A percentile compares a stretch with the other conserved stretches of the same genome.
These are phyloP conservation scores for Archips xylosteana DNA, from an alignment of 2,888 invertebrate genomes.

Conservation along the genomic window DNA sequence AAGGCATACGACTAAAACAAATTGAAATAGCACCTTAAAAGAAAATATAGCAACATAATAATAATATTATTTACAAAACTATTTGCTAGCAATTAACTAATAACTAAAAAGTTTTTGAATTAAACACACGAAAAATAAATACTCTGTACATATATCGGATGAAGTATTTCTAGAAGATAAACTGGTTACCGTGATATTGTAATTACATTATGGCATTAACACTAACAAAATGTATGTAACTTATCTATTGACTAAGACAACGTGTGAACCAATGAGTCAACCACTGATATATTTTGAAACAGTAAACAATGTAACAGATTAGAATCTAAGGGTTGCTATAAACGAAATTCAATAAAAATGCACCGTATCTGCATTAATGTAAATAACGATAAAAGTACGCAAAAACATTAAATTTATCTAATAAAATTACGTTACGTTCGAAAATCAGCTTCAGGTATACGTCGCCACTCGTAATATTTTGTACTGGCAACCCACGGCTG, in stretches of 20 bases:
- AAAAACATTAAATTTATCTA: conserved; percentile 23
- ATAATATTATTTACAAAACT: conserved; percentile 76
- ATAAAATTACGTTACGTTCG: conserved; percentile 4
- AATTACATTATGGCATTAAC: conserved; percentile 77
- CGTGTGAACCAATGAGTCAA: conserved; percentile 26
- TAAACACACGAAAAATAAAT: conserved; percentile 78
- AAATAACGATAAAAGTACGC: conserved; percentile 42
- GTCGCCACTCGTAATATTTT: conserved; percentile 42
- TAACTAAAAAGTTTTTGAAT: conserved; percentile 60
- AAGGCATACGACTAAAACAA: conserved; percentile 53
- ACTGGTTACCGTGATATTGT: conserved; percentile 66
- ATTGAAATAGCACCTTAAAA: conserved; percentile 79
- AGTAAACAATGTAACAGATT: conserved; percentile 37
- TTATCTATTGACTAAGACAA: conserved; percentile 51
- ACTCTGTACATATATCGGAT: conserved; percentile 81
- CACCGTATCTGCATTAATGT: conserved; percentile 30
- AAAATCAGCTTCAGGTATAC: conserved; percentile 1
- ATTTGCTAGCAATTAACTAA: conserved; percentile 78
- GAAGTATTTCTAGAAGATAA: conserved; percentile 58
- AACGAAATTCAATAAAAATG: conserved; percentile 38
- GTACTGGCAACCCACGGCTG: conserved; percentile 51
- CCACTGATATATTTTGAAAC: conserved; percentile 46
- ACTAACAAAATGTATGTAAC: conserved; percentile 51
- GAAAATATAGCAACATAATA: conserved; percentile 75
- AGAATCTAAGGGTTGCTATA: conserved; percentile 25